phyloP scores from a whole-genome alignment of 1,140 invertebrate species.

The Saccostrea cuccullata region DNA sequence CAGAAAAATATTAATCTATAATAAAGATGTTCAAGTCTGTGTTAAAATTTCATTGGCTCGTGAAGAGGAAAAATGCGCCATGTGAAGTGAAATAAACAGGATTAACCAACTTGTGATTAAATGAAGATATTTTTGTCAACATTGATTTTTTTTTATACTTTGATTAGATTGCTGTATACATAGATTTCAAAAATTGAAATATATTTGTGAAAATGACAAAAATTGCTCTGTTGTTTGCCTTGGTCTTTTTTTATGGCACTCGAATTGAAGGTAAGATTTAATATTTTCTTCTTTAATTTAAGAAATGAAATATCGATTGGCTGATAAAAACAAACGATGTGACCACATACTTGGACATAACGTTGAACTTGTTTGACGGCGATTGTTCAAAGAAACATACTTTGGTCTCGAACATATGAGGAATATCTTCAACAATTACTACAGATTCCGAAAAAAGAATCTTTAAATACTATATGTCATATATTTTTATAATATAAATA shows the following conservation, averaged over 20 bases:
- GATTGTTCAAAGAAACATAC: neutral
- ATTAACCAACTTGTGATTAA: neutral
- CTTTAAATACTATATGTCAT: too few relatives aligned
- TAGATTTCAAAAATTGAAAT: neutral
- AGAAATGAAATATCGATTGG: neutral
- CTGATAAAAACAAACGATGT: neutral
- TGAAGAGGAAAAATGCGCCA: neutral
- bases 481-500: too few relatives aligned
- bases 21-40: neutral
- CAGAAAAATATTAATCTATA: neutral
- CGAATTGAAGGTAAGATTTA: conserved; percentile 1
- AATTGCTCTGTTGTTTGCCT: neutral
- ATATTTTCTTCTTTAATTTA: neutral
- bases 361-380: neutral
- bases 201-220: neutral
- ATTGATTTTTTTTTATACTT: neutral
- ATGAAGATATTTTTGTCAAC: neutral
- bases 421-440: neutral
- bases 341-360: neutral
- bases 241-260: neutral
- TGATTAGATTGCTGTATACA: neutral
- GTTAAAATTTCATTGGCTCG: neutral
- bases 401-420: neutral
- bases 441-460: neutral
- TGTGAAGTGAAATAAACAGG: neutral